These are phyloP conservation scores for Hyperopisus bebe DNA, from an alignment of 2,113 vertebrate genomes.

Conservation along the genomic window DNA sequence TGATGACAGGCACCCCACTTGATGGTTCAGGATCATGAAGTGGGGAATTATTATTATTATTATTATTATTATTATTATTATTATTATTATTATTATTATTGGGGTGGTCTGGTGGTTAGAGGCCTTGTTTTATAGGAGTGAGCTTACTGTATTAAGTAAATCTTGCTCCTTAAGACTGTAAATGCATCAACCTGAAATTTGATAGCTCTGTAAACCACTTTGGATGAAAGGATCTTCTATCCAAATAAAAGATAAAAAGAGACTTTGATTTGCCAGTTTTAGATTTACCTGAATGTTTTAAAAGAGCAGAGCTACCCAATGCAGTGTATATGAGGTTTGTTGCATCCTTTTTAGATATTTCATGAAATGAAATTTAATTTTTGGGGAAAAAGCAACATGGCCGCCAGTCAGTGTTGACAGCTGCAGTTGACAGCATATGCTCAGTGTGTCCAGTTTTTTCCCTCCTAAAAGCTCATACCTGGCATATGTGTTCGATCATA, in stretches of 20 bases:
- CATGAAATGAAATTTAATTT: neutral
- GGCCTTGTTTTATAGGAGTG: neutral
- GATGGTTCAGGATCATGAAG: neutral
- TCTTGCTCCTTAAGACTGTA: neutral
- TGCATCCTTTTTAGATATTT: neutral
- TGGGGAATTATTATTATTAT: neutral
- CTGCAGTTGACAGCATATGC: neutral
- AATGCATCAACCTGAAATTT: neutral
- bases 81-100: neutral
- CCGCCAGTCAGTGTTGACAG: no score
- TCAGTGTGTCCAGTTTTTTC: neutral
- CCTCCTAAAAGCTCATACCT: neutral
- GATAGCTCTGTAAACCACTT: neutral
- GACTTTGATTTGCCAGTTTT: neutral
- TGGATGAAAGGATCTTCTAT: neutral
- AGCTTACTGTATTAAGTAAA: neutral
- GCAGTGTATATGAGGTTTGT: neutral
- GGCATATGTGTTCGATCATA: neutral
- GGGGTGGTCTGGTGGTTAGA: neutral
- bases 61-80: neutral
- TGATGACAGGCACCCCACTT: neutral
- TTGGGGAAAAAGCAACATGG: neutral
- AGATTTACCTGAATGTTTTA: neutral
- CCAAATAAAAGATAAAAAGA: neutral
- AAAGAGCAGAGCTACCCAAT: neutral